A percentile compares a stretch with the other conserved stretches of the same genome.
phyloP scores from a whole-genome alignment of 2,888 invertebrate species.

The Papilio elwesi region DNA sequence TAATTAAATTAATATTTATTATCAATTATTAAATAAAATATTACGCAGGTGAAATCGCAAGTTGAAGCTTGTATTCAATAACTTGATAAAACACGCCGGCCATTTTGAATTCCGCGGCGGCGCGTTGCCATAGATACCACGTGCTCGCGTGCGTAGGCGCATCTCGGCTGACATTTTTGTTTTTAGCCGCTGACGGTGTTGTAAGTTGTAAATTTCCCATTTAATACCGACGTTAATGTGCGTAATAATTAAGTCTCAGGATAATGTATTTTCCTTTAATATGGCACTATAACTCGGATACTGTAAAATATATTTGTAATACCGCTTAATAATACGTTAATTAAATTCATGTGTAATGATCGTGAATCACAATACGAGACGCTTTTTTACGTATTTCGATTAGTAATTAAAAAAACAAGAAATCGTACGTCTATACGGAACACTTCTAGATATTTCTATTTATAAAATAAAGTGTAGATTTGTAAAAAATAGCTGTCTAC shows the following conservation, averaged over 20 bases:
- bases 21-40: neutral
- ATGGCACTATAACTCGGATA: conserved; percentile 2
- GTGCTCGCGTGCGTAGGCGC: conserved; percentile 64
- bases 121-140: conserved; percentile 69
- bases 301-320: conserved; percentile 18
- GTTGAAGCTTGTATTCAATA: conserved; percentile 53
- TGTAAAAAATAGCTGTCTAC: too few species aligned
- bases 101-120: conserved; percentile 71
- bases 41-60: conserved; percentile 33
- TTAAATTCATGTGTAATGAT: conserved; percentile 10
- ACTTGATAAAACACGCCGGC: conserved; percentile 64
- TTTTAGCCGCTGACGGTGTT: conserved; percentile 35
- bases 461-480: too few species aligned
- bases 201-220: conserved; percentile 40
- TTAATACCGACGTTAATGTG: conserved; percentile 39
- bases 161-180: conserved; percentile 43
- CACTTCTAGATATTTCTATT: too few species aligned
- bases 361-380: neutral
- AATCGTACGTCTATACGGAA: too few species aligned
- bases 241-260: conserved; percentile 33
- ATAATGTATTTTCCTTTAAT: conserved; percentile 35
- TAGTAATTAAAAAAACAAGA: neutral
- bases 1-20: too few species aligned
- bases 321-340: conserved; percentile 15
- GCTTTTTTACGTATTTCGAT: neutral